These are phyloP conservation scores for Pegea sp. DNA, from an alignment of 23 tunicate genomes.

Conservation along the genomic window DNA sequence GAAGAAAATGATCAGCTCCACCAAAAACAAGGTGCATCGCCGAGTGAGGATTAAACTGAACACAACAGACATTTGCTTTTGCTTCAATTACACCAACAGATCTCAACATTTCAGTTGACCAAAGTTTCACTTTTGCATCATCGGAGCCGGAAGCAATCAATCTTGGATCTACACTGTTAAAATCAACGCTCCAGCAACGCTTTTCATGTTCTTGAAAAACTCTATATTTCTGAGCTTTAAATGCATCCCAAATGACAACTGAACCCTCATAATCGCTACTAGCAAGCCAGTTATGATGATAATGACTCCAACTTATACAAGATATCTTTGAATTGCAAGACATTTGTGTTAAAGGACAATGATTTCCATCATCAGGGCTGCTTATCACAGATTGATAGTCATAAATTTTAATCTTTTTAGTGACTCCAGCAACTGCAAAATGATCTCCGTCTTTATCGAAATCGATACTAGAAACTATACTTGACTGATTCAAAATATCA, in stretches of 20 bases:
- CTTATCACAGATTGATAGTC: conserved; percentile 85
- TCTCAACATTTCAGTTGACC: conserved; percentile 53
- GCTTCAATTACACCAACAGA: conserved; percentile 92
- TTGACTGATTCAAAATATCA: conserved; percentile 65
- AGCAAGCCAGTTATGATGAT: conserved; percentile 84
- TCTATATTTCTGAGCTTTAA: conserved; percentile 39
- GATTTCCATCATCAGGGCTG: conserved; percentile 55
- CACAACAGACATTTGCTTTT: conserved; percentile 97
- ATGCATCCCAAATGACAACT: conserved; percentile 93
- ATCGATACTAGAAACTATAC: conserved; percentile 92
- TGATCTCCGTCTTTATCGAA: conserved; percentile 90
- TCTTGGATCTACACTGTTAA: conserved; percentile 81
- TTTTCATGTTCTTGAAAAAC: conserved; percentile 93
- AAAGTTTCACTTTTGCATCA: conserved; percentile 82
- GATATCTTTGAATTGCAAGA: conserved; percentile 90
- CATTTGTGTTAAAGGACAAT: conserved; percentile 86
- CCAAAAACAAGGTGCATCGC: conserved; percentile 90
- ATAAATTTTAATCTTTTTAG: conserved; percentile 89
- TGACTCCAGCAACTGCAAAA: conserved; percentile 99
- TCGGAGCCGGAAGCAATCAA: conserved; percentile 94
- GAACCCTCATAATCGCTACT: conserved; percentile 95
- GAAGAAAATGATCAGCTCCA: conserved; percentile 94
- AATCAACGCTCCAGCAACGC: conserved; percentile 98
- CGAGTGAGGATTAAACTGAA: conserved; percentile 83
- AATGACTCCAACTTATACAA: conserved; percentile 88